These are phyloP conservation scores for Daubentonia madagascariensis DNA, from an alignment of 2,113 vertebrate genomes.

Conservation along the genomic window DNA sequence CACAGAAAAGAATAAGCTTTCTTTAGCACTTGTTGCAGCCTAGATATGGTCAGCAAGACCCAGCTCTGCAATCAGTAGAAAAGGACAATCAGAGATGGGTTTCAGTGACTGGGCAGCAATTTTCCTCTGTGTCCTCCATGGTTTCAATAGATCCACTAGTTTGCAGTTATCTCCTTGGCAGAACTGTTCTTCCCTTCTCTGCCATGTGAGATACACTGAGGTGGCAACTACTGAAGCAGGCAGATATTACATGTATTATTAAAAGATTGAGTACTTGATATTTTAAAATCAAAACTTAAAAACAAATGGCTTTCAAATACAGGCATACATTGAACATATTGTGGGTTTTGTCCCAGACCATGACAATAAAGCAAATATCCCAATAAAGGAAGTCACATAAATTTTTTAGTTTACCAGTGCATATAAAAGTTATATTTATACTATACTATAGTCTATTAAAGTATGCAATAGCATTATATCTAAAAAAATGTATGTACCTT, in stretches of 20 bases:
- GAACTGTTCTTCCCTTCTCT: not conserved
- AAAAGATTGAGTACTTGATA: not conserved
- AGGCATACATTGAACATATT: not conserved
- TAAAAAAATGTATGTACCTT: not conserved
- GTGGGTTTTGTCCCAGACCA: not conserved
- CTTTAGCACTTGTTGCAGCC: not conserved
- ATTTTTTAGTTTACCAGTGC: not conserved
- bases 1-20: not conserved
- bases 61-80: not conserved
- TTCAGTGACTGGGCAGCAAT: not conserved
- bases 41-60: not conserved
- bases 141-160: not conserved
- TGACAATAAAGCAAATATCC: not conserved
- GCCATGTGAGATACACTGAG: too few relatives aligned
- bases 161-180: not conserved
- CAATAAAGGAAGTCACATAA: not conserved
- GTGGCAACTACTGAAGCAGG: not conserved
- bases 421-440: not conserved
- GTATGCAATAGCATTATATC: not conserved
- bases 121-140: not conserved
- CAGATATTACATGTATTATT: not conserved
- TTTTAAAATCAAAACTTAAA: conserved; percentile 9
- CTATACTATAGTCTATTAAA: not conserved
- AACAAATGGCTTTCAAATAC: not conserved
- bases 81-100: not conserved